Evolutionary conservation across 2,797 vertebrate genomes (phyloP).

Genomic region (Spea hammondii): DNA sequence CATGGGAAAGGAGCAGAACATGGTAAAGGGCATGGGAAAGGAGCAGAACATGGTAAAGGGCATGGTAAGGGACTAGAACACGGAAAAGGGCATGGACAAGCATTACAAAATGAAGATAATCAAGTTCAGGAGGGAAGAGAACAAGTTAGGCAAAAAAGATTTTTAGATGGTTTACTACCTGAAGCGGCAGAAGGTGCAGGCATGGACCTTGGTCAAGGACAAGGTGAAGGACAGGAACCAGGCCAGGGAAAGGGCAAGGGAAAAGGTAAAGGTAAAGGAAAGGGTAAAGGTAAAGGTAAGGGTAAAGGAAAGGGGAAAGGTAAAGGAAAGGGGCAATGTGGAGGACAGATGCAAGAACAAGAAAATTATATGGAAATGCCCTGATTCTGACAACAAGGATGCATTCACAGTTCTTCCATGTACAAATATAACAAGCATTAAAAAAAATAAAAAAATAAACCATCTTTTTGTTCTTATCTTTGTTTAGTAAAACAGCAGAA

Average conservation of each 20-base stretch:
- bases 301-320: not conserved
- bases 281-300: not conserved
- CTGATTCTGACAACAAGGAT: not conserved
- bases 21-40: not conserved
- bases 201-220: not conserved
- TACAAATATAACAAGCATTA: constrained; percentile 23
- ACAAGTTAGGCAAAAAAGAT: constrained; percentile 5
- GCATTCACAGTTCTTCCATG: not conserved
- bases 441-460: constrained; percentile 1
- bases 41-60: not conserved
- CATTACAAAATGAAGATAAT: not conserved
- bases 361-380: not conserved
- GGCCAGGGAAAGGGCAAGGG: not conserved
- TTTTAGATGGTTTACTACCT: not conserved
- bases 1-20: not conserved
- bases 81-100: not conserved
- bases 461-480: not conserved
- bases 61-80: not conserved
- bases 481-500: not conserved
- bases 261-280: not conserved
- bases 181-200: not conserved
- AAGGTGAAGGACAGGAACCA: not conserved
- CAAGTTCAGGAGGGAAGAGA: not conserved
- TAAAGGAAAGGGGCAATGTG: not conserved
- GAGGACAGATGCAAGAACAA: not conserved